phyloP scores from a whole-genome alignment of 2,888 invertebrate species.

The Chrysotoxum bicinctum region DNA sequence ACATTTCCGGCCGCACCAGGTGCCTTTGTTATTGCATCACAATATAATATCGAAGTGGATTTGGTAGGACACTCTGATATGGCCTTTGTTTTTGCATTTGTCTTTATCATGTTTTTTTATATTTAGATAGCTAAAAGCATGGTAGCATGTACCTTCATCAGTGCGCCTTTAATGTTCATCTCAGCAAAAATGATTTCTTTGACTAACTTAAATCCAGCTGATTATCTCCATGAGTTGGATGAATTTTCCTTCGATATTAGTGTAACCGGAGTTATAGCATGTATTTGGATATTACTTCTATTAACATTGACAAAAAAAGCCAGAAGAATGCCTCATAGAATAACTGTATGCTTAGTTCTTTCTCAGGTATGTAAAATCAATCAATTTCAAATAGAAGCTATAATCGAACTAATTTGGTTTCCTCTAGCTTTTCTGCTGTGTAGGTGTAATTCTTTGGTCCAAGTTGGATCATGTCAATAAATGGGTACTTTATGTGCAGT shows the following conservation, averaged over 20 bases:
- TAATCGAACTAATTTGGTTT: neutral
- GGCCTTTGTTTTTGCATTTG: neutral
- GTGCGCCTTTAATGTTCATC: conserved; percentile 96
- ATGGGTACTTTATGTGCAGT: conserved; percentile 88
- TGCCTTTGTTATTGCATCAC: conserved; percentile 96
- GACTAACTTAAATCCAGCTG: conserved; percentile 86
- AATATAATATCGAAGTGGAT: conserved; percentile 93
- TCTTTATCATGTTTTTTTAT: neutral
- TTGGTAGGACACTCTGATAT: conserved; percentile 84
- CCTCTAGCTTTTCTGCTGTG: conserved; percentile 85
- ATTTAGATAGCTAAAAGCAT: conserved; percentile 94
- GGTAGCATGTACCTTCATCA: conserved; percentile 96
- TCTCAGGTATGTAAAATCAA: conserved; percentile 86
- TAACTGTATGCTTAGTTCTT: conserved; percentile 89
- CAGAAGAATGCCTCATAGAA: conserved; percentile 90
- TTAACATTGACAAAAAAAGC: conserved; percentile 89
- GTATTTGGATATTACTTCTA: conserved; percentile 89
- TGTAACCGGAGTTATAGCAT: conserved; percentile 89
- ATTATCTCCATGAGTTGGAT: conserved; percentile 90
- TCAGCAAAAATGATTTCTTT: conserved; percentile 96
- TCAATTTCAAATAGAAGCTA: neutral
- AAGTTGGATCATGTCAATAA: conserved; percentile 83
- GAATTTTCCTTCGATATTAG: conserved; percentile 92
- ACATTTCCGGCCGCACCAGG: conserved; percentile 98
- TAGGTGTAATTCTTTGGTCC: conserved; percentile 90